Percentiles rank a stretch among this genome's conserved stretches.
phyloP scores from a whole-genome alignment of 2,113 vertebrate genomes.

The Elaphurus davidianus region DNA sequence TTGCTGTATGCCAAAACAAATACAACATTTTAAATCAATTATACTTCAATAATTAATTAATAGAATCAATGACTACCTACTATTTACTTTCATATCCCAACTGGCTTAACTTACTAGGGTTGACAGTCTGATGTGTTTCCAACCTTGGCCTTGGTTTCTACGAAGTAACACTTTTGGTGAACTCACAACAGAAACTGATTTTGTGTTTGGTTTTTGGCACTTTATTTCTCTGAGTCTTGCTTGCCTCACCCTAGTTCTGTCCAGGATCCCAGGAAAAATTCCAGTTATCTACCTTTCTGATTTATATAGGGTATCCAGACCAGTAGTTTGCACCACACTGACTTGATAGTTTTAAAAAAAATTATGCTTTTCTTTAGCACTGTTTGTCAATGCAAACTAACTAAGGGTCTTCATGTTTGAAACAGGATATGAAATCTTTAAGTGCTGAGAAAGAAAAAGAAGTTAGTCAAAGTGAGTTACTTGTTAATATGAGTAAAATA shows the following conservation, averaged over 20 bases:
- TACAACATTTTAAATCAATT: background rate
- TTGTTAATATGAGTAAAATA: background rate
- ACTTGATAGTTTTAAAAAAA: background rate
- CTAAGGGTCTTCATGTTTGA: background rate
- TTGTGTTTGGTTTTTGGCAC: background rate
- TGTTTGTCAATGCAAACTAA: background rate
- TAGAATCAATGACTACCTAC: background rate
- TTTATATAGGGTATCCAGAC: background rate
- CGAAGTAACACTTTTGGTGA: background rate
- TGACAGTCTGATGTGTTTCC: background rate
- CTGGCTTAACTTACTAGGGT: background rate
- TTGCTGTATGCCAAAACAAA: background rate
- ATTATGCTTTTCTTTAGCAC: background rate
- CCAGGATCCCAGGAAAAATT: background rate
- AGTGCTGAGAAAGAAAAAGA: background rate
- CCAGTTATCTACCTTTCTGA: background rate
- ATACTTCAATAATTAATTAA: background rate
- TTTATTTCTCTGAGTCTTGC: background rate
- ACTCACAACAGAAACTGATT: background rate
- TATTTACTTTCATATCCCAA: background rate
- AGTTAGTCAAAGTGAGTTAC: background rate
- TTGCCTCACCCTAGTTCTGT: background rate
- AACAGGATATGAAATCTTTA: background rate
- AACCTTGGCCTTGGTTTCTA: background rate
- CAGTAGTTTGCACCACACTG: background rate